A percentile compares a stretch with the other conserved stretches of the same genome.
Conservation (phyloP, 2,888 invertebrate genomes). For the Nephrotoma guestfalica region DNA sequence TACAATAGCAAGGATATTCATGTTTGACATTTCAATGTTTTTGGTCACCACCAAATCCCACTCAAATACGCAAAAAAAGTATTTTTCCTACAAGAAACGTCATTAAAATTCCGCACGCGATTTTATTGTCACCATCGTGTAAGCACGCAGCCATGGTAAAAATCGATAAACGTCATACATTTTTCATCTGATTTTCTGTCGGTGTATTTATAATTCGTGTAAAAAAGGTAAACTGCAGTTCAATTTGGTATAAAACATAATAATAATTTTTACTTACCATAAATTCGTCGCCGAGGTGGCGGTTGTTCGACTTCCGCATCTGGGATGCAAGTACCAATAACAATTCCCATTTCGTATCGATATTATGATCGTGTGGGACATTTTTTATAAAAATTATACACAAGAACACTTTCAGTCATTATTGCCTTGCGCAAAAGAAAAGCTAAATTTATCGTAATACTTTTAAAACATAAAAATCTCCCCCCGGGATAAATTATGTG, state of each 20-base stretch:
- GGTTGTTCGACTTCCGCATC: conserved; percentile 40
- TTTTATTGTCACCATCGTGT: background rate
- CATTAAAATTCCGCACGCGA: background rate
- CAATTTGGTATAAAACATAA: too few relatives aligned
- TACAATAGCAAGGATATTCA: background rate
- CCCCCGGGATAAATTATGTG: background rate
- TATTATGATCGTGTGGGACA: background rate
- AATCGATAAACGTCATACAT: background rate
- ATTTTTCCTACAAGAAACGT: background rate
- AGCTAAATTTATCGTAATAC: background rate
- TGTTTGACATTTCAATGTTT: background rate
- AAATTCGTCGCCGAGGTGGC: conserved; percentile 26
- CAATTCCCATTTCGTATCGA: conserved; percentile 43
- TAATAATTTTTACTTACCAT: conserved; percentile 26
- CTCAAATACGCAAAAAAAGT: background rate
- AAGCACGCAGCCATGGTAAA: background rate
- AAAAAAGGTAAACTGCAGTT: too few relatives aligned
- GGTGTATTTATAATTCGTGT: background rate
- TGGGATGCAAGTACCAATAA: conserved; percentile 57
- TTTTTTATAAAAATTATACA: background rate
- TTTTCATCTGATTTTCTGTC: background rate
- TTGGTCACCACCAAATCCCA: background rate
- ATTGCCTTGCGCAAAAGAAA: background rate
- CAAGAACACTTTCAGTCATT: background rate
- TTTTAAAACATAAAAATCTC: background rate